These are phyloP conservation scores for Charadrius vociferus DNA, from an alignment of 2,113 vertebrate species.

Conservation along the genomic window DNA sequence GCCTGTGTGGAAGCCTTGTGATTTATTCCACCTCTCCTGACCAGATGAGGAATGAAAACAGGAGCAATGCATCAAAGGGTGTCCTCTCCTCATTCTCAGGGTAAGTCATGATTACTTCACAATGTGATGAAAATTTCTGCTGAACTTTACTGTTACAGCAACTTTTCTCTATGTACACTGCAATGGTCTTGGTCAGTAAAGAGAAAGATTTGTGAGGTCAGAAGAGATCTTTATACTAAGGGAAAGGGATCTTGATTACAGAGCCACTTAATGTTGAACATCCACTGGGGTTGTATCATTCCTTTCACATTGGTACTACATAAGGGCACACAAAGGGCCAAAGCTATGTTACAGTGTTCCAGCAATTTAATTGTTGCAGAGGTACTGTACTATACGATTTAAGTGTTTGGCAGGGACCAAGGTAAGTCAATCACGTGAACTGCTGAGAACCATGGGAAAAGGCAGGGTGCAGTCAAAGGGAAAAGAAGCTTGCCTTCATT, in stretches of 20 bases:
- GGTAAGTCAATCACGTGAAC: background rate
- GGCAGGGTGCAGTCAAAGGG: background rate
- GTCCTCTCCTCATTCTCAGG: background rate
- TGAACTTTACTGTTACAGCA: background rate
- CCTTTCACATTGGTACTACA: background rate
- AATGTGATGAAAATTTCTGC: background rate
- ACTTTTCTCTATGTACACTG: background rate
- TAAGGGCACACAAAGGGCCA: background rate
- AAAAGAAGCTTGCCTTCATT: background rate
- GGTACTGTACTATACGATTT: background rate
- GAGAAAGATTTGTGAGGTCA: background rate
- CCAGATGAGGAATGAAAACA: conserved; percentile 18
- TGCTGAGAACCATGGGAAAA: background rate
- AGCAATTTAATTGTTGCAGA: background rate
- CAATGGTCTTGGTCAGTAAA: background rate
- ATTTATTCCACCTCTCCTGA: conserved; percentile 36
- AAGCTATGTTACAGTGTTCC: background rate
- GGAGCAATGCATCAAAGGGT: conserved; percentile 29
- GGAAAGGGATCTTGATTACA: background rate
- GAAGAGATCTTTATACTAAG: background rate
- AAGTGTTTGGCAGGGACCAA: background rate
- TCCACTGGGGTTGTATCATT: background rate
- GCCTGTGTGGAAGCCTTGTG: background rate
- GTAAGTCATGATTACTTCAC: background rate
- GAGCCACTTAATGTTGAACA: background rate